Conservation (phyloP, 1,140 invertebrate genomes). For the Phymastichus coffea region DNA sequence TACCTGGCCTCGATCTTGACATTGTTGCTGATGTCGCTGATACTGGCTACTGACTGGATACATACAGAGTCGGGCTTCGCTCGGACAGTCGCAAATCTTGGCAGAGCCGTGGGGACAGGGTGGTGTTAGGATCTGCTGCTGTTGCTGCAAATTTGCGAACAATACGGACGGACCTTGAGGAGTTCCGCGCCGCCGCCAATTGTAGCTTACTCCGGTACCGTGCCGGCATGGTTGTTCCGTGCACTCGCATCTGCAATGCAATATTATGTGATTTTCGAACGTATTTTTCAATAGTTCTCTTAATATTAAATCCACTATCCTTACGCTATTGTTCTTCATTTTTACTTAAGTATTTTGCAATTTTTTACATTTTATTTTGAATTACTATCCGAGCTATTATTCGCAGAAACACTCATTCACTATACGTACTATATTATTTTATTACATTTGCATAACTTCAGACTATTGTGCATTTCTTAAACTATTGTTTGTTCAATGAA, state of each 20-base stretch:
- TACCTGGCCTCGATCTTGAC: slow-evolving; percentile 41
- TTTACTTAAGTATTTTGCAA: no score
- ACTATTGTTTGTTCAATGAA: no score
- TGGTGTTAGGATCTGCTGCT: slow-evolving; percentile 26
- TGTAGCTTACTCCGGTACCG: slow-evolving; percentile 25
- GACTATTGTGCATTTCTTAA: no score
- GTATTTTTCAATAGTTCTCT: background rate
- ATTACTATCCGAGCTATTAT: no score
- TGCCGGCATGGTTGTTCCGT: slow-evolving; percentile 44
- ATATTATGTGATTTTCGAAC: background rate
- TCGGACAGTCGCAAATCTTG: slow-evolving; percentile 43
- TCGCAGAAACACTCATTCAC: no score
- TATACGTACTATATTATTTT: no score
- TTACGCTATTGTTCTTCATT: slow-evolving; percentile 2
- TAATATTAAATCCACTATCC: slow-evolving; percentile 7
- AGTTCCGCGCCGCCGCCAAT: no score
- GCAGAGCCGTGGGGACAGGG: slow-evolving; percentile 36
- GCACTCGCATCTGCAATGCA: slow-evolving; percentile 45
- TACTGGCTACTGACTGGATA: slow-evolving; percentile 34
- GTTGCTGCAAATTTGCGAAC: slow-evolving; percentile 23
- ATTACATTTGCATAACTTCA: no score
- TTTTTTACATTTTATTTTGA: no score
- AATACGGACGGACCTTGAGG: slow-evolving; percentile 37
- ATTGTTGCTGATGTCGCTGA: slow-evolving; percentile 36
- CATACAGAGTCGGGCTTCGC: slow-evolving; percentile 42